A percentile compares a stretch with the other conserved stretches of the same genome.
phyloP scores from a whole-genome alignment of 2,113 vertebrate genomes.

The Triplophysa dalaica region DNA sequence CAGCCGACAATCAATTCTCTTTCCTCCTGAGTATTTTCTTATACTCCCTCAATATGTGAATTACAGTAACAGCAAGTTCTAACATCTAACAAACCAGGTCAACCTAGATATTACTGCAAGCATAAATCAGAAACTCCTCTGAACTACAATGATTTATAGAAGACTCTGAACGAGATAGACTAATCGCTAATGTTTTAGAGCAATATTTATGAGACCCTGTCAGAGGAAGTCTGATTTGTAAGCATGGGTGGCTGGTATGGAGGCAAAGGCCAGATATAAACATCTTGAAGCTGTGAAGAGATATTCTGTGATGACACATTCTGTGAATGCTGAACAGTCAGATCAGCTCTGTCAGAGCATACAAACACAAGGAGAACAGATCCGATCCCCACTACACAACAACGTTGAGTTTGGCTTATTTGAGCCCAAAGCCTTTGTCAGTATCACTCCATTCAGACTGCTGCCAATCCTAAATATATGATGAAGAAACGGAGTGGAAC shows the following conservation, averaged over 20 bases:
- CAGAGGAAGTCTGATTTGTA: constrained; percentile 33
- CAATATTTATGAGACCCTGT: constrained; percentile 41
- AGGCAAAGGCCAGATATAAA: constrained; percentile 30
- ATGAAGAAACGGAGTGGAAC: not conserved
- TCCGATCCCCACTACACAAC: constrained; percentile 23
- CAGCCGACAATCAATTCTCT: not conserved
- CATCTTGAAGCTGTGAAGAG: constrained; percentile 1
- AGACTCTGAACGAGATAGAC: constrained; percentile 25
- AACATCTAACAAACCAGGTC: constrained; percentile 35
- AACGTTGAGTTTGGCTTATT: not conserved
- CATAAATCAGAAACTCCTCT: constrained; percentile 35
- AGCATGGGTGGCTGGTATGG: constrained; percentile 8
- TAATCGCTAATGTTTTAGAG: constrained; percentile 42
- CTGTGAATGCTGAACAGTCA: constrained; percentile 26
- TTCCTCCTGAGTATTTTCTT: not conserved
- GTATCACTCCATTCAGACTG: constrained; percentile 23
- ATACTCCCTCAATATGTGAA: not conserved
- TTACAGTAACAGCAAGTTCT: constrained; percentile 11
- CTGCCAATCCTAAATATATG: not conserved
- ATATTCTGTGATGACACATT: constrained; percentile 35
- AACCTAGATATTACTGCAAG: constrained; percentile 22
- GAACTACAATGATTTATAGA: constrained; percentile 34
- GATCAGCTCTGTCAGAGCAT: constrained; percentile 22
- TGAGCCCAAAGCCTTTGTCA: constrained; percentile 26
- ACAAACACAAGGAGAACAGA: constrained; percentile 29